These are phyloP conservation scores for Quadriops clusia DNA, from an alignment of 2,888 invertebrate species.

Conservation along the genomic window DNA sequence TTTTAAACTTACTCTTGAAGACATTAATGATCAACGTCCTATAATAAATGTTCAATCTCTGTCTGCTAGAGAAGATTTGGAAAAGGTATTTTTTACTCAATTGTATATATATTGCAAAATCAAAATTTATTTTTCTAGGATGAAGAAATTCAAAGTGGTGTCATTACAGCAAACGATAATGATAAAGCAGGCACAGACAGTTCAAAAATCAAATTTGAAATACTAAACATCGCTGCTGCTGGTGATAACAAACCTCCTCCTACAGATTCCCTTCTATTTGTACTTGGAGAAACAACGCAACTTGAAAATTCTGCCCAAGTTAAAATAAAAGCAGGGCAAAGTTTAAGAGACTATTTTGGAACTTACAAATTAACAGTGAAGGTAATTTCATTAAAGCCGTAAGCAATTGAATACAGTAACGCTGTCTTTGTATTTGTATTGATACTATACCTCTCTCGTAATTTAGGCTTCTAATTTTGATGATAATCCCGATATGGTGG, in stretches of 20 bases:
- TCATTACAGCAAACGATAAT: constrained; percentile 39
- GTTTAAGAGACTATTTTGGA: constrained; percentile 46
- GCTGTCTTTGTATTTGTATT: constrained; percentile 3
- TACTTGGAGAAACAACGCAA: not conserved
- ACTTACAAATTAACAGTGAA: constrained; percentile 40
- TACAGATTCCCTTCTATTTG: constrained; percentile 6
- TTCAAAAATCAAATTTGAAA: constrained; percentile 22
- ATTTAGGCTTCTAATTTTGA: constrained; percentile 47
- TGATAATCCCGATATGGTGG: constrained; percentile 28
- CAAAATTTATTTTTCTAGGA: constrained; percentile 15
- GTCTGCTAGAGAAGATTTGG: constrained; percentile 15
- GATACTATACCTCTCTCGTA: constrained; percentile 5
- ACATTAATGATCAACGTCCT: constrained; percentile 6
- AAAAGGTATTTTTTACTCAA: constrained; percentile 14
- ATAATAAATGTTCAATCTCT: constrained; percentile 10
- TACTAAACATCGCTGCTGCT: constrained; percentile 21
- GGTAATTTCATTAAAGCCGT: too few species aligned
- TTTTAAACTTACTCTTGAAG: too few species aligned
- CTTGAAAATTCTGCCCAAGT: constrained; percentile 1
- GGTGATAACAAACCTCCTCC: constrained; percentile 8
- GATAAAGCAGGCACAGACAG: constrained; percentile 41
- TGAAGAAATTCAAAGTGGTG: constrained; percentile 17
- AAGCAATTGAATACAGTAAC: too few species aligned
- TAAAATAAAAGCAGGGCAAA: constrained; percentile 35
- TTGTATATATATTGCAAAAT: not conserved